Base-by-base conservation (phyloP, 2,797 vertebrate genomes). In the Nothura maculosa region DNA sequence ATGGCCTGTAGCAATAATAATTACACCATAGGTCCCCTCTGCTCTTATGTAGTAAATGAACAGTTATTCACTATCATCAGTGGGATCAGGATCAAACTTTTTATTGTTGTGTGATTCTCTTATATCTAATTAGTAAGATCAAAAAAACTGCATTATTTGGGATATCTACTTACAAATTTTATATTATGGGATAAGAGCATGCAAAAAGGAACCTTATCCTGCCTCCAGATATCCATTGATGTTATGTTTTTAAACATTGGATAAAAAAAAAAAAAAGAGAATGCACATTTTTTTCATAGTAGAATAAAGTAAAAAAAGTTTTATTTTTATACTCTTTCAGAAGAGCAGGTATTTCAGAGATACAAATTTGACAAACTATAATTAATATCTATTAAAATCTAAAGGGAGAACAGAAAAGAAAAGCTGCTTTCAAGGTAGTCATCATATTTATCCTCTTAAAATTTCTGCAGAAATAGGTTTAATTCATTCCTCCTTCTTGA, bases 351-450 rank as follows among this genome's bases (percentile, higher is more conserved):
- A 60, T 90, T 95, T 95, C 58, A 76, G 50, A 74, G 52, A 66
- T 45, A 21, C 11, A 27, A 27, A 78, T 94, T 80, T 81, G 62
- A 67, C 30, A 90, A 85, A 66, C 5, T 90, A 57, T 87, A 91
- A 87, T 85, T 94, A 94, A 73, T 90, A 91, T 45, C 55, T 27
- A 63, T 81, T 90, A 73, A 92, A 92, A 82, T 62, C 68, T 73
- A 63, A 93, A 83, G 30, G 18, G 27, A 92, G 34, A 55, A 38
- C 1, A 67, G 12, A 68, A 20, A 84, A 64, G 9, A 36, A 80
- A 92, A 42, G 61, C 6, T 5, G 3, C 30, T 89, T 40, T 66
- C 75, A 52, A 32, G 22, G 12, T 5, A 93, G 63, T 61, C 43
- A 63, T 81, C 30, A 60, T 1, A 13, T 79, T 87, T 91, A 69